Percentiles rank a stretch among this genome's conserved stretches.
Evolutionary conservation across 2,797 vertebrate species (phyloP).

Genomic region (Pelodytes ibericus): DNA sequence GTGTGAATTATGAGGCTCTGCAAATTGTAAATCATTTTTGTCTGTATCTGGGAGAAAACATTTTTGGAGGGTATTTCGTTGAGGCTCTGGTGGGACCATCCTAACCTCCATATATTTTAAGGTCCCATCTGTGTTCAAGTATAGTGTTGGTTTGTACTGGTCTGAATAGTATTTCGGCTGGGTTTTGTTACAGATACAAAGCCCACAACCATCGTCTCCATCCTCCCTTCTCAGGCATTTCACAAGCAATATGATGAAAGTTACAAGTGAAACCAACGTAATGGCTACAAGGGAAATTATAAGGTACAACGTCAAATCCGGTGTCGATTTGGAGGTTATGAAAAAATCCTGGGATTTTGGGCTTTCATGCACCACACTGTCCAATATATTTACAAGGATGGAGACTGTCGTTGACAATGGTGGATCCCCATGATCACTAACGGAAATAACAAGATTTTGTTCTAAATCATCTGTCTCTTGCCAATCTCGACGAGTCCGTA

Average conservation of each 20-base stretch:
- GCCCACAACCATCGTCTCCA: slow-evolving; percentile 63
- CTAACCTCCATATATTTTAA: slow-evolving; percentile 97
- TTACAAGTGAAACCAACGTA: slow-evolving; percentile 84
- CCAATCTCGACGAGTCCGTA: slow-evolving; percentile 61
- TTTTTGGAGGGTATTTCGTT: slow-evolving; percentile 86
- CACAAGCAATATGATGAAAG: slow-evolving; percentile 82
- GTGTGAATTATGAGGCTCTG: slow-evolving; percentile 67
- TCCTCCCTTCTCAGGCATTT: slow-evolving; percentile 76
- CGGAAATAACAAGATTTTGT: slow-evolving; percentile 57
- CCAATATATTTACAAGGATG: slow-evolving; percentile 60
- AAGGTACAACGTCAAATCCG: slow-evolving; percentile 88
- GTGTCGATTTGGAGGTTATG: slow-evolving; percentile 69
- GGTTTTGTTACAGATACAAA: slow-evolving; percentile 19
- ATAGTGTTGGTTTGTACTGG: slow-evolving; percentile 86
- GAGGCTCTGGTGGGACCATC: slow-evolving; percentile 81
- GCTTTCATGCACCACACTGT: slow-evolving; percentile 50
- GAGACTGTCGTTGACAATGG: slow-evolving; percentile 59
- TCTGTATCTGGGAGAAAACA: slow-evolving; percentile 89
- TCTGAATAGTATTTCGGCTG: slow-evolving; percentile 78
- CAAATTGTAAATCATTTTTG: slow-evolving; percentile 79
- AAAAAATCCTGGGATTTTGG: slow-evolving; percentile 74
- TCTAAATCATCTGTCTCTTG: slow-evolving; percentile 60
- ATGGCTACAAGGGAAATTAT: slow-evolving; percentile 87
- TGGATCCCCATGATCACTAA: slow-evolving; percentile 61
- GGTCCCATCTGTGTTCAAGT: slow-evolving; percentile 92